These are phyloP conservation scores for Phymastichus coffea DNA, from an alignment of 1,140 invertebrate species.

Conservation along the genomic window DNA sequence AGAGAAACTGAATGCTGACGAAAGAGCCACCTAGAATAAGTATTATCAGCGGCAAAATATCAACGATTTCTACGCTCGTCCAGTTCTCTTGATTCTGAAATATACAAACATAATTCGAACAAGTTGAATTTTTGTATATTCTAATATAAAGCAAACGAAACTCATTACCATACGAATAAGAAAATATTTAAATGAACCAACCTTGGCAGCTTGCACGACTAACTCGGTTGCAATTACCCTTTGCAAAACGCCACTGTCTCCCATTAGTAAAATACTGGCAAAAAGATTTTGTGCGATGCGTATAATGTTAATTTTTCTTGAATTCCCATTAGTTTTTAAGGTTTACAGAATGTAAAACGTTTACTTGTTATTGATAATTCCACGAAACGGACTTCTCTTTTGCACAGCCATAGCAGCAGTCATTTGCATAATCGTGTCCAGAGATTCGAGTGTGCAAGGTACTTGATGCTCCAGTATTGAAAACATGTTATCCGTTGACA, in stretches of 20 bases:
- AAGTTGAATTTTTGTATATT: background rate
- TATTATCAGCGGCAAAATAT: conserved; percentile 42
- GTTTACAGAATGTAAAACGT: background rate
- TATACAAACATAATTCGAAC: conserved; percentile 5
- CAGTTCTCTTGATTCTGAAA: conserved; percentile 32
- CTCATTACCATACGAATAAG: conserved; percentile 2
- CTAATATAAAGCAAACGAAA: conserved; percentile 5
- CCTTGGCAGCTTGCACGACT: conserved; percentile 29
- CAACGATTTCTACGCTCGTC: conserved; percentile 41
- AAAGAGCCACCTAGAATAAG: conserved; percentile 33
- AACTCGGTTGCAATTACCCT: conserved; percentile 47
- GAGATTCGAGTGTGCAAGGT: conserved; percentile 44
- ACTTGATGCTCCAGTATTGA: conserved; percentile 40
- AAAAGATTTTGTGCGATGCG: too few species aligned
- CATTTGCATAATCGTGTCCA: conserved; percentile 48
- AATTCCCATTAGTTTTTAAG: conserved; percentile 5
- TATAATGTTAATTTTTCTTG: background rate
- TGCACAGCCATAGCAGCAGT: conserved; percentile 48
- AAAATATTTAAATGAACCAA: conserved; percentile 12
- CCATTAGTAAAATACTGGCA: conserved; percentile 45
- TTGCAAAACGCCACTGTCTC: conserved; percentile 50
- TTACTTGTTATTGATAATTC: conserved; percentile 49
- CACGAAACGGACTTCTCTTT: conserved; percentile 43
- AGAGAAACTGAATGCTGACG: conserved; percentile 25
- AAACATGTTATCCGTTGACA: conserved; percentile 47